Conservation (phyloP, 2,113 vertebrate genomes). For the Mirza zaza region DNA sequence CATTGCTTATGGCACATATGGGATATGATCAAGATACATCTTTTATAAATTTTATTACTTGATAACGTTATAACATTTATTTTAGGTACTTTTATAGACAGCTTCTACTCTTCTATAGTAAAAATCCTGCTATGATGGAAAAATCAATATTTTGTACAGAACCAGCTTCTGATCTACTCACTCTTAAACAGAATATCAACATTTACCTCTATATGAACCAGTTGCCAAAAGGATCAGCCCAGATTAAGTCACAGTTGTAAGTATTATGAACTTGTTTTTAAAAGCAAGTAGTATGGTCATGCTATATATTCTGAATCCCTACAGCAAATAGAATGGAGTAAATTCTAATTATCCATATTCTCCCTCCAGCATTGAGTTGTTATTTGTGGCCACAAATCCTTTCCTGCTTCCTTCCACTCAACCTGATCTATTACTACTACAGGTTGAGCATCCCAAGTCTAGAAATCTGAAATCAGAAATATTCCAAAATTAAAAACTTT, state of each 20-base stretch:
- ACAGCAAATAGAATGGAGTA: neutral
- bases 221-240: constrained; percentile 93
- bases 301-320: neutral
- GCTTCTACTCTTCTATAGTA: constrained; percentile 93
- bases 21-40: neutral
- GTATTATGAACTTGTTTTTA: constrained; percentile 68
- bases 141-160: constrained; percentile 91
- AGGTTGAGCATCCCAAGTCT: neutral
- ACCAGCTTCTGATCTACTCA: constrained; percentile 86
- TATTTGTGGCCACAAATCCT: neutral
- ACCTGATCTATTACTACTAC: neutral
- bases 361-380: neutral
- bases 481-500: neutral
- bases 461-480: neutral
- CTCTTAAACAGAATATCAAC: constrained; percentile 88
- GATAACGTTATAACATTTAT: constrained; percentile 39
- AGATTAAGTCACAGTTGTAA: constrained; percentile 89
- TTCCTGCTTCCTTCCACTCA: neutral
- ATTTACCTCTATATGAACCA: constrained; percentile 95
- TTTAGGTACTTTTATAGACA: constrained; percentile 92
- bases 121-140: constrained; percentile 85
- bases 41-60: constrained; percentile 20
- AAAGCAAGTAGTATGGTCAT: neutral
- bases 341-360: neutral
- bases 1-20: neutral